Conservation (phyloP, 2,888 invertebrate genomes). For the Erpobdella octoculata region DNA sequence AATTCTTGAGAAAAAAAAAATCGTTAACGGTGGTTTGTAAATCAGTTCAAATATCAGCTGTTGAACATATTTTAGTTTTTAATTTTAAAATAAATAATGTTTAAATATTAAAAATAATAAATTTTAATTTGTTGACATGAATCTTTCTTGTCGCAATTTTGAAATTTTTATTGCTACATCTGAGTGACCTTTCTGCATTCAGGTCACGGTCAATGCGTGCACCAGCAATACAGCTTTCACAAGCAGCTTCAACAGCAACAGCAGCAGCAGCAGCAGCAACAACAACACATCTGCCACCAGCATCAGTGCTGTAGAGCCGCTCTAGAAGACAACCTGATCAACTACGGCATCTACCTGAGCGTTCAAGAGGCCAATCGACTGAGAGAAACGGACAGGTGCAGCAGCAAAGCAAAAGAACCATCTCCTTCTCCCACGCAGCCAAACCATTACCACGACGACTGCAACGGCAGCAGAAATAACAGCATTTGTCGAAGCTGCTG, state of each 20-base stretch:
- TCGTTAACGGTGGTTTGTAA: no score
- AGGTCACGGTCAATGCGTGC: neutral
- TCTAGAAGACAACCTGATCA: constrained; percentile 17
- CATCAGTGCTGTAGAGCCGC: neutral
- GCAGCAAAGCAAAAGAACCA: neutral
- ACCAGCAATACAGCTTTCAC: constrained; percentile 10
- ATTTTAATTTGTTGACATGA: no score
- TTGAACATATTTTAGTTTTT: no score
- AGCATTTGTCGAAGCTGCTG: constrained; percentile 4
- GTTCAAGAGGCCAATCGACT: constrained; percentile 11
- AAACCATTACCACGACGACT: constrained; percentile 1
- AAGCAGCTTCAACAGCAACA: neutral
- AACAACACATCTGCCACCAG: constrained; percentile 4
- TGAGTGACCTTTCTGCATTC: neutral
- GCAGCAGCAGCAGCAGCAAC: constrained; percentile 19
- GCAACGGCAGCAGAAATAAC: neutral
- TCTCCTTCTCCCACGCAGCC: neutral
- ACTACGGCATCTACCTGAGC: constrained; percentile 23
- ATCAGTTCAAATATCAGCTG: no score
- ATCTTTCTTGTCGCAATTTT: no score
- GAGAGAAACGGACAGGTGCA: neutral
- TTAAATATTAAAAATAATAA: neutral
- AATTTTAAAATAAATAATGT: neutral
- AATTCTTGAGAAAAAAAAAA: no score
- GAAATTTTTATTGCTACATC: no score